These are phyloP conservation scores for Otolemur garnettii DNA, from an alignment of 2,113 vertebrate species.

Conservation along the genomic window DNA sequence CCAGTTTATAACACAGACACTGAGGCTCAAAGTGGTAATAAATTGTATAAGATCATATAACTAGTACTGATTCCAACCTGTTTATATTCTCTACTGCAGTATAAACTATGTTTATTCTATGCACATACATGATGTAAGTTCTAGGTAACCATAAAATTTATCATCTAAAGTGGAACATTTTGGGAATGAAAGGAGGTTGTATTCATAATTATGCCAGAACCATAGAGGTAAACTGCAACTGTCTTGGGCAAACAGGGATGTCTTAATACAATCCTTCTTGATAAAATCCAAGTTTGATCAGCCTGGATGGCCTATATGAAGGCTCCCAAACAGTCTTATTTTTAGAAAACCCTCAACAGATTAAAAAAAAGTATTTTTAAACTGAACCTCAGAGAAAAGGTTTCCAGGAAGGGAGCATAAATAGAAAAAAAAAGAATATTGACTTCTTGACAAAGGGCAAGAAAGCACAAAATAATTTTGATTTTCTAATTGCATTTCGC, in stretches of 20 bases:
- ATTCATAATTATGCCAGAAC: not conserved
- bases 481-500: constrained; percentile 52
- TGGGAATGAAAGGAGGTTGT: not conserved
- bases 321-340: not conserved
- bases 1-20: not conserved
- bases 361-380: constrained; percentile 1
- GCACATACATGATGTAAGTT: not conserved
- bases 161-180: not conserved
- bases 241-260: not conserved
- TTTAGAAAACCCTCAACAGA: not conserved
- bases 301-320: not conserved
- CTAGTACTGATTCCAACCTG: not conserved
- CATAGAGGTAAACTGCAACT: not conserved
- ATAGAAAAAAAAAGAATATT: constrained; percentile 48
- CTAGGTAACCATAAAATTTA: not conserved
- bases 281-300: constrained; percentile 24
- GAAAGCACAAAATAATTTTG: not conserved
- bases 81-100: not conserved
- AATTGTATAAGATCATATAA: not conserved
- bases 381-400: not conserved
- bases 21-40: not conserved
- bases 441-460: constrained; percentile 5
- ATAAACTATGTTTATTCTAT: constrained; percentile 1
- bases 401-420: constrained; percentile 7
- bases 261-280: not conserved